Evolutionary conservation across 2,113 vertebrate species (phyloP), one percentile per base, ranked within the genome.

Genomic region (Gadus macrocephalus): DNA sequence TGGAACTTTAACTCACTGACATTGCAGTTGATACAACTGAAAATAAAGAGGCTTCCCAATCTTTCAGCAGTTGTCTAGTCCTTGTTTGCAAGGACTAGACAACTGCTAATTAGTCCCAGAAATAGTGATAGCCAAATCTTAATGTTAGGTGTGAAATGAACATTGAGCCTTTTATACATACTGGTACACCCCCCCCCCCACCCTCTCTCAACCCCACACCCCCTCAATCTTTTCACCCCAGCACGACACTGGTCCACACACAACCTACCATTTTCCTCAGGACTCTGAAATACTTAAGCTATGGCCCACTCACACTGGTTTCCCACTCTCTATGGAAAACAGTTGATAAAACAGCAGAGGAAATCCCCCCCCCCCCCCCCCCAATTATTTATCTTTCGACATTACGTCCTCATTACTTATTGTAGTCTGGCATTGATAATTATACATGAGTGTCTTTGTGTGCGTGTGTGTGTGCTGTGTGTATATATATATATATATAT

Each of bases 321-420:
- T 89, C 81, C 70, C 75, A 69, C 79, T 80, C 72, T 80, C 69
- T 78, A 70, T 80, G 64, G 81, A 78, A 87, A 88, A 81, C 69
- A 66, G 74, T 66, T 81, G 84, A 86, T 90, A 87, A 89, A 90
- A 89, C 81, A 79, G 78, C 69, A 58, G 77, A 79, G 78, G 81
- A 85, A 89, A 88, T 82, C 75, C 83, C 77, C 27, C 63, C 8
- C 42, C 42, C 42, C 42, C 84, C 35, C 64, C 7, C 42, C 84
- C 27, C 66, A 68, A 83, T 89, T 86, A 86, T 88, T 85, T 87
- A 86, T 87, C 89, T 49, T 86, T 64, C 74, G 31, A 85, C 85
- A 86, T 85, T 86, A 83, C 80, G 73, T 84, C 75, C 81, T 89
- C 86, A 89, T 90, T 87, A 90, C 85, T 80, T 87, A 86, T 87